phyloP scores from a whole-genome alignment of 2,113 vertebrate species.

The Lampris megalopsis region DNA sequence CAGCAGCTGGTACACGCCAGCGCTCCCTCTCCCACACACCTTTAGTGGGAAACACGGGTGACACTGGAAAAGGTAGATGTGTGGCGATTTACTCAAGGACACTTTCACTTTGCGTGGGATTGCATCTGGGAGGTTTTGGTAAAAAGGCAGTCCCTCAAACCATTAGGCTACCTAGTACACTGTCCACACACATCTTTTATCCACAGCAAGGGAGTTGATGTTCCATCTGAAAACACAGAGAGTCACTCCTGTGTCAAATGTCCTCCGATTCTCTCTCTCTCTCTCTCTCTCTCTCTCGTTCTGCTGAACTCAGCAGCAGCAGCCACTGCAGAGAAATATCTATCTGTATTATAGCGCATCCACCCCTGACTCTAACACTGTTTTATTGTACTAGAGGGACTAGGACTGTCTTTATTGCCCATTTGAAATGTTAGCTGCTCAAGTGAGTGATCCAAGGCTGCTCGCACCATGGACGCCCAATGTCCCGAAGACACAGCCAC shows the following conservation, averaged over 20 bases:
- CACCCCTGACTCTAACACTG: slow-evolving; percentile 68
- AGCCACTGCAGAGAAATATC: slow-evolving; percentile 65
- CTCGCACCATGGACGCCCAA: slow-evolving; percentile 53
- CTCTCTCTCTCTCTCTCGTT: slow-evolving; percentile 40
- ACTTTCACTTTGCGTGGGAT: no score
- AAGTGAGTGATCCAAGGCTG: slow-evolving; percentile 68
- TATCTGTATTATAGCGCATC: slow-evolving; percentile 62
- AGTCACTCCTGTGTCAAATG: no score
- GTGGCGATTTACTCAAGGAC: no score
- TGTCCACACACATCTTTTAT: neutral
- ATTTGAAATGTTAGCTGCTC: slow-evolving; percentile 73
- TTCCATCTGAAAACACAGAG: slow-evolving; percentile 38
- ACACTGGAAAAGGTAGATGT: no score
- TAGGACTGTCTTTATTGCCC: slow-evolving; percentile 59
- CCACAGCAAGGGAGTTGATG: slow-evolving; percentile 2
- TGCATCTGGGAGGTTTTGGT: no score
- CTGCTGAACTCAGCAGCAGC: slow-evolving; percentile 66
- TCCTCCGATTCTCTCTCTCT: neutral
- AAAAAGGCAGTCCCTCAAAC: neutral
- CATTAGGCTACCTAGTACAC: neutral
- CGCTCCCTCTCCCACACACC: no score
- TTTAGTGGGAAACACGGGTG: no score
- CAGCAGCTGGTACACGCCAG: no score
- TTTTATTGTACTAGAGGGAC: slow-evolving; percentile 74
- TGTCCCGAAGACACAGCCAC: slow-evolving; percentile 54